Evolutionary conservation across 2,888 invertebrate genomes (phyloP).

Genomic region (Papilio elwesi): DNA sequence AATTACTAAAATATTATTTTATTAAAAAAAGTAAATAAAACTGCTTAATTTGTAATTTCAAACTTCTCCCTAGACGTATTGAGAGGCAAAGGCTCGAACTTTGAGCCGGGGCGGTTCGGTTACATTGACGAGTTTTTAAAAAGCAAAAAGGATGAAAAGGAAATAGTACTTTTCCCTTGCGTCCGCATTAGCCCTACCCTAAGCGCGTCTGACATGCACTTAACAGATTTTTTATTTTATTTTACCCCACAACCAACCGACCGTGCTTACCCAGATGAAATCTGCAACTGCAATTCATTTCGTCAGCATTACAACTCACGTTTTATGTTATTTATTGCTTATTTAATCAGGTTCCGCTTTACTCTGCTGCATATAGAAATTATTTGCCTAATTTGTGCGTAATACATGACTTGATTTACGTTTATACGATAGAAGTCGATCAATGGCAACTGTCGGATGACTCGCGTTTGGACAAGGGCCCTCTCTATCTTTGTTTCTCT

Average conservation of each 20-base stretch:
- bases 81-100: constrained; percentile 8
- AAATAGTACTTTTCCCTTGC: constrained; percentile 29
- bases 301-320: background rate
- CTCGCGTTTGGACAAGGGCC: too few relatives aligned
- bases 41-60: background rate
- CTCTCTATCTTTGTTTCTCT: too few relatives aligned
- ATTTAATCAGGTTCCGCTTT: background rate
- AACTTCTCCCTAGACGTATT: background rate
- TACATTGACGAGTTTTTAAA: constrained; percentile 28
- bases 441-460: too few relatives aligned
- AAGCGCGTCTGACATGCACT: constrained; percentile 37
- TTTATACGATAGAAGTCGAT: too few relatives aligned
- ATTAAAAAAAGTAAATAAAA: background rate
- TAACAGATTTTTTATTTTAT: constrained; percentile 19
- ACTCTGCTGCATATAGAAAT: too few relatives aligned
- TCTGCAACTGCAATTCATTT: constrained; percentile 20
- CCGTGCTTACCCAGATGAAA: background rate
- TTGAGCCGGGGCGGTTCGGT: constrained; percentile 6
- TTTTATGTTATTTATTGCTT: background rate
- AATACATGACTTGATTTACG: too few relatives aligned
- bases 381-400: too few relatives aligned
- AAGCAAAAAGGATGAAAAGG: constrained; percentile 13
- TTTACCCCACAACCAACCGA: constrained; percentile 19
- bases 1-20: background rate
- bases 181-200: constrained; percentile 31